Conservation (phyloP, 2,113 vertebrate species). For the Eretmodus cyanostictus region DNA sequence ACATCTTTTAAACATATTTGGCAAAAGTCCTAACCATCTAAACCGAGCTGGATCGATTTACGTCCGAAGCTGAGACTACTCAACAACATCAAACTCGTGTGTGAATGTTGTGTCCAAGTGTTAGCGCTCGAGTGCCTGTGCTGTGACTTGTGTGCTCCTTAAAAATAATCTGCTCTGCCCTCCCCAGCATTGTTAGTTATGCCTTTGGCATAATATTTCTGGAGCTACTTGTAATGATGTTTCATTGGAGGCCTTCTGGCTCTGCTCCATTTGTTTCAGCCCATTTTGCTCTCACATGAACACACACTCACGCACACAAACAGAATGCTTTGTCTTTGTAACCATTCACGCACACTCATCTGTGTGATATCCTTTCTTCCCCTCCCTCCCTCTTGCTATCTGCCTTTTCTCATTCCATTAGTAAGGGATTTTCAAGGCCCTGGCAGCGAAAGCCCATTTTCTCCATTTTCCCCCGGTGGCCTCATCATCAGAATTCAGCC, state of each 20-base stretch:
- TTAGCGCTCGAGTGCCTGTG: neutral
- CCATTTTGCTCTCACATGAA: conserved; percentile 9
- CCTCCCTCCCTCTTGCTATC: conserved; percentile 1
- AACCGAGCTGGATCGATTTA: neutral
- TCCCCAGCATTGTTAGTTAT: neutral
- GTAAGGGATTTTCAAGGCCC: conserved; percentile 60
- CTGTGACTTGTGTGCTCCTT: neutral
- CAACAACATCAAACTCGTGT: neutral
- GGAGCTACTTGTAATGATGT: conserved; percentile 50
- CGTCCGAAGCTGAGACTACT: neutral
- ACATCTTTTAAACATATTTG: neutral
- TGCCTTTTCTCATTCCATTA: conserved; percentile 67
- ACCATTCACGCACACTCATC: conserved; percentile 24
- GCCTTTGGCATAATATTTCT: conserved; percentile 25
- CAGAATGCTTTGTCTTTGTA: conserved; percentile 23
- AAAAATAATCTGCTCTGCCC: neutral
- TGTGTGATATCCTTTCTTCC: conserved; percentile 33
- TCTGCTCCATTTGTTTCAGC: conserved; percentile 43
- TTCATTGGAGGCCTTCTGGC: conserved; percentile 41
- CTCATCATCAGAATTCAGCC: conserved; percentile 38
- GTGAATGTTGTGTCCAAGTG: neutral
- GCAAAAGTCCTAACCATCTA: neutral
- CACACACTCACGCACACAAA: conserved; percentile 5
- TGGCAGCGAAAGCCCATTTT: conserved; percentile 64
- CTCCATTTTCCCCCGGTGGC: conserved; percentile 47